A percentile compares a stretch with the other conserved stretches of the same genome.
Evolutionary conservation across 2,113 vertebrate genomes (phyloP).

Genomic region (Pipra filicauda): DNA sequence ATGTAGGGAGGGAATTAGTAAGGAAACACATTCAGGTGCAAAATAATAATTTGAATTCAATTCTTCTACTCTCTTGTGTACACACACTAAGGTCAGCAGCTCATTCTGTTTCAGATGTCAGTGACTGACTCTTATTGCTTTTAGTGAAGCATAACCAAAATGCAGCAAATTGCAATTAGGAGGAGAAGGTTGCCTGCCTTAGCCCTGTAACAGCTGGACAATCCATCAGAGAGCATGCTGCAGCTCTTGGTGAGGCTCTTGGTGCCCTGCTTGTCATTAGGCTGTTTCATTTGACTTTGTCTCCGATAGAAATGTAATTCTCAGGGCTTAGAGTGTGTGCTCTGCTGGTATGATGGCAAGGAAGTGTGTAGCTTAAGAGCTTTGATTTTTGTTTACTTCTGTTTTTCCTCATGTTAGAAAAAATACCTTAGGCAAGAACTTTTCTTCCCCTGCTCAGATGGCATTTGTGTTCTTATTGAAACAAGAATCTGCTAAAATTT

Average conservation of each 20-base stretch:
- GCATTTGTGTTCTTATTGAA: neutral
- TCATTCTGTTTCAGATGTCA: neutral
- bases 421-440: neutral
- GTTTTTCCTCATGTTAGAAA: neutral
- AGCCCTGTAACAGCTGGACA: neutral
- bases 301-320: neutral
- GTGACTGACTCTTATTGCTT: neutral
- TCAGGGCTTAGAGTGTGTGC: neutral
- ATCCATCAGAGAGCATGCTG: neutral
- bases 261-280: neutral
- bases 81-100: neutral
- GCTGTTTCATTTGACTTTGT: neutral
- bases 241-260: neutral
- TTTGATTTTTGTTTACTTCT: neutral
- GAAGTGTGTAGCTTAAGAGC: neutral
- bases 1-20: neutral
- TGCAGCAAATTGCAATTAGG: accelerated
- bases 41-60: neutral
- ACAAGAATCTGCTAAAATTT: neutral
- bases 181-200: neutral
- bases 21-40: neutral
- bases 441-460: neutral
- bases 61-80: neutral
- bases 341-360: neutral
- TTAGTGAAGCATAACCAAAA: neutral